These are phyloP conservation scores for Eledone cirrhosa DNA, from an alignment of 2,888 invertebrate genomes.

Conservation along the genomic window DNA sequence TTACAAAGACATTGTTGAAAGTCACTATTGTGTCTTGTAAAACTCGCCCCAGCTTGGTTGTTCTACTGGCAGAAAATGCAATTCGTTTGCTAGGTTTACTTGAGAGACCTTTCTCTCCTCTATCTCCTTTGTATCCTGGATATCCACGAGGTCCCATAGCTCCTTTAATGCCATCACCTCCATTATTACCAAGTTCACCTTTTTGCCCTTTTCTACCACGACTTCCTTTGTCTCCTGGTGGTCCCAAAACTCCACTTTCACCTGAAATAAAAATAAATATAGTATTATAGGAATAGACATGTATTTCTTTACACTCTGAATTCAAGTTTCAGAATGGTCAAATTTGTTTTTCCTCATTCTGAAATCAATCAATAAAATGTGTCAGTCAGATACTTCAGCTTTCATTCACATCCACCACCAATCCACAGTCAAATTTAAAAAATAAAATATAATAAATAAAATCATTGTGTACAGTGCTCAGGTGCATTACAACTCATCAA, in stretches of 20 bases:
- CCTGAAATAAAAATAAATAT: conserved; percentile 35
- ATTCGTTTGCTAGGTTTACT: conserved; percentile 42
- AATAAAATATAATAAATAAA: too few species aligned
- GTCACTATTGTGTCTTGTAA: conserved; percentile 60
- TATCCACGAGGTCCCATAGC: conserved; percentile 49
- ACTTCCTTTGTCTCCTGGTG: conserved; percentile 40
- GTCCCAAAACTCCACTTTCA: conserved; percentile 42
- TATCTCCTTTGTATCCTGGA: conserved; percentile 52
- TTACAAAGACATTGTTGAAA: conserved; percentile 61
- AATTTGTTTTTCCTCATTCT: too few species aligned
- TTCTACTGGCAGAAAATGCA: conserved; percentile 63
- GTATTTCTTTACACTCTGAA: too few species aligned
- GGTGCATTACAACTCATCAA: too few species aligned
- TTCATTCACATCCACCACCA: too few species aligned
- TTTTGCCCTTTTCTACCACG: conserved; percentile 47
- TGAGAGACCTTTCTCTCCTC: conserved; percentile 36
- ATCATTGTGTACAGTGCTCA: too few species aligned
- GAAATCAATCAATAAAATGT: too few species aligned
- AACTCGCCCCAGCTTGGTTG: conserved; percentile 62
- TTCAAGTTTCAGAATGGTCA: too few species aligned
- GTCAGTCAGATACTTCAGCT: too few species aligned
- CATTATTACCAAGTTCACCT: conserved; percentile 49
- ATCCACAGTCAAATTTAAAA: too few species aligned
- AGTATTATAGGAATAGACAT: too few species aligned
- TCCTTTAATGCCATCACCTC: conserved; percentile 48